Conservation (phyloP, 2,888 invertebrate genomes). For the Schrankia costaestrigalis region DNA sequence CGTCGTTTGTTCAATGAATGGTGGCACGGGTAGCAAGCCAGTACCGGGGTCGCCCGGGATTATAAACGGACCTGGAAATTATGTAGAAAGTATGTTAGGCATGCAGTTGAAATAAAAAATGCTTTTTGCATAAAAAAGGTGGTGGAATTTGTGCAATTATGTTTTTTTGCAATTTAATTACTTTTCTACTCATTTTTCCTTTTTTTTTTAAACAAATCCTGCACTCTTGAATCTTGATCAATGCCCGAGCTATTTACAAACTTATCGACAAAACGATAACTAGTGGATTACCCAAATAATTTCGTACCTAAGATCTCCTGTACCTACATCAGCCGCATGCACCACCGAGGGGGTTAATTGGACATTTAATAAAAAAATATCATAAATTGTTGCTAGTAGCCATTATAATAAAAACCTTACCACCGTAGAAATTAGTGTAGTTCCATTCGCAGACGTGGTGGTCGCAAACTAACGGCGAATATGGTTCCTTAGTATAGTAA, state of each 20-base stretch:
- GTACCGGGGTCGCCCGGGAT: conserved; percentile 68
- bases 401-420: conserved; percentile 30
- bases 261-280: too few relatives aligned
- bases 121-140: background rate
- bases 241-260: too few relatives aligned
- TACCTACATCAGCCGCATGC: too few relatives aligned
- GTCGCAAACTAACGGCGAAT: conserved; percentile 57
- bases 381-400: background rate
- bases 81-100: background rate
- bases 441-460: conserved; percentile 76
- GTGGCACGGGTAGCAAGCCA: conserved; percentile 58
- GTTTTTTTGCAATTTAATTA: too few relatives aligned
- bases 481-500: conserved; percentile 65
- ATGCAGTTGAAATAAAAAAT: background rate
- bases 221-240: too few relatives aligned
- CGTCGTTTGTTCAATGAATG: conserved; percentile 60
- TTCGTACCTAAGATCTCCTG: too few relatives aligned
- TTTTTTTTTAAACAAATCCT: too few relatives aligned
- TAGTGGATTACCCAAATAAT: too few relatives aligned
- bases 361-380: too few relatives aligned
- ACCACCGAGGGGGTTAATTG: too few relatives aligned
- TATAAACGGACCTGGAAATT: conserved; percentile 60
- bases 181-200: too few relatives aligned
- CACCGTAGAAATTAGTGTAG: conserved; percentile 70
- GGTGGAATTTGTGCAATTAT: too few relatives aligned